Conservation (phyloP, 2,888 invertebrate species). For the Stenodema calcarata region DNA sequence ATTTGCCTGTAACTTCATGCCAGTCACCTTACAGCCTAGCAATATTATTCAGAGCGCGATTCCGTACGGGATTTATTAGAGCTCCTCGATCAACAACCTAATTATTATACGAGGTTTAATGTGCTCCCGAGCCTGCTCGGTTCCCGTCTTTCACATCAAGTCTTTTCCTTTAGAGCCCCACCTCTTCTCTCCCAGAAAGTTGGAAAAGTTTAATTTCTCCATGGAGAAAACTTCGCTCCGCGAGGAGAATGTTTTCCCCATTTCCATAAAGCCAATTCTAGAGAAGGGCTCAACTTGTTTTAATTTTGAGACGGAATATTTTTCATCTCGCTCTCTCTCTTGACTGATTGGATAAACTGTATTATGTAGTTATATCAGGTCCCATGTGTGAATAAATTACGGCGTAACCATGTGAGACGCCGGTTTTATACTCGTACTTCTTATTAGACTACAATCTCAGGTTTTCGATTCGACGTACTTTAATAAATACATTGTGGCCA, state of each 20-base stretch:
- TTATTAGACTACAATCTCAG: too few species aligned
- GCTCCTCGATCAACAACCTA: neutral
- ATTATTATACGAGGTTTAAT: neutral
- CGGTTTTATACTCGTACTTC: too few species aligned
- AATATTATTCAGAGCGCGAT: neutral
- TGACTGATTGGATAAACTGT: neutral
- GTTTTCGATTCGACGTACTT: too few species aligned
- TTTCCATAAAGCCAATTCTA: slow-evolving; percentile 29
- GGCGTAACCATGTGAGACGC: too few species aligned
- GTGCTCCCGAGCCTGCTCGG: neutral
- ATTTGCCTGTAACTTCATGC: neutral
- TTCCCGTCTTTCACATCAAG: neutral
- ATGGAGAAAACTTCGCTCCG: slow-evolving; percentile 7
- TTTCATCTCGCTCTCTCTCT: neutral
- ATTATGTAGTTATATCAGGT: neutral
- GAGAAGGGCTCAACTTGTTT: slow-evolving; percentile 12
- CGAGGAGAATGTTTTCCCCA: slow-evolving; percentile 16
- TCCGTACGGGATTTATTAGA: neutral
- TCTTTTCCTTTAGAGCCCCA: neutral
- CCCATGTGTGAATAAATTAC: neutral
- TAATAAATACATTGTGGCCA: too few species aligned
- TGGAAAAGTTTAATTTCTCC: slow-evolving; percentile 30
- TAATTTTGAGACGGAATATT: neutral
- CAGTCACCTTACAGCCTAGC: neutral
- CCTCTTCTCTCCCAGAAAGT: neutral